Base-by-base conservation (phyloP, 2,888 invertebrate genomes). In the Aethes cnicana region DNA sequence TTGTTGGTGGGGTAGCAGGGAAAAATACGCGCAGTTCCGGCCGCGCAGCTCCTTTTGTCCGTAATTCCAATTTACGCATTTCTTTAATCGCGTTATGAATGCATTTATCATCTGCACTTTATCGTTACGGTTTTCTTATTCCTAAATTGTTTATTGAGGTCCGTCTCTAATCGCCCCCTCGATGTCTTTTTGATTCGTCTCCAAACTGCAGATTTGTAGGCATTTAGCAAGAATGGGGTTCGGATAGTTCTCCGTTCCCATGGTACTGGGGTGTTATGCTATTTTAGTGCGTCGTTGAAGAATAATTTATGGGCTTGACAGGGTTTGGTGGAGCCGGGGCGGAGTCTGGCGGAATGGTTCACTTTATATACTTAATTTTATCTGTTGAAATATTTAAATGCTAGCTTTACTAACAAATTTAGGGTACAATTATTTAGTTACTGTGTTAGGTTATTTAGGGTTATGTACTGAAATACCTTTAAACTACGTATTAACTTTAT, bases 261-360 rank as follows among this genome's bases (percentile, higher is more conserved):
- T 85, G 86, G 71, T 62, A 68, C 78, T 77, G 78, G 87, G 86
- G 87, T 84, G 88, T 78, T 81, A 84, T 84, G 88, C 88, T 88
- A 88, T 88, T 88, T 88, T 84, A 81, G 85, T 84, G 75, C 69
- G 80, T 82, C 80, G 82, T 81, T 81, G 72, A 64, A 61, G 73
- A 72, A 80, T 85, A 84, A 89, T 89, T 88, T 88, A 89, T 81
- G 81, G 70, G 68, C 76, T 70, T 77, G 83, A 28, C 36, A 37
- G 44, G 25, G 76, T 74, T 66, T 68, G 67, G 70, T 72, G 80
- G 79, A 72, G 70, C 72, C 70, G 80, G 82, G 80, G 72, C 78
- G 81, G 79, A 76, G 75, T 47, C 69, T 74, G 79, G 74, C 72
- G 76, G 77, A 82, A 76, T 76, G 74, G 80, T 81, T 84, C 81